A percentile compares a stretch with the other conserved stretches of the same genome.
These are phyloP conservation scores for Hepsetus odoe DNA, from an alignment of 2,113 vertebrate species.

Conservation along the genomic window DNA sequence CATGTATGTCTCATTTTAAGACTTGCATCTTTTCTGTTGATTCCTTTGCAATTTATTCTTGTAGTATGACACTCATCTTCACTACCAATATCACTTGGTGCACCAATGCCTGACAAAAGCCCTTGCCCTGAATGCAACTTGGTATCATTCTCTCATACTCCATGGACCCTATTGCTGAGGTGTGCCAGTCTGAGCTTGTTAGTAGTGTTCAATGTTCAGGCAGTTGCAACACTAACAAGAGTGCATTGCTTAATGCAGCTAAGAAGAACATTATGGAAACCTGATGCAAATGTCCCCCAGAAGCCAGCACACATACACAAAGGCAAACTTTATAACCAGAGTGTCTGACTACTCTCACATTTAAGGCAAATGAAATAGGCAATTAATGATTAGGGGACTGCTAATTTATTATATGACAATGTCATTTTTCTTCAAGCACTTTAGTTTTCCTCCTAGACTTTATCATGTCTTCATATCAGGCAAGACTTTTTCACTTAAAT, in stretches of 20 bases:
- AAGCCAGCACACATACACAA: constrained; percentile 38
- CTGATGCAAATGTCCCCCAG: constrained; percentile 57
- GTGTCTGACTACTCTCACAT: not conserved
- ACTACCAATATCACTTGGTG: not conserved
- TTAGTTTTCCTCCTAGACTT: not conserved
- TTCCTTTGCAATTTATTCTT: too few relatives aligned
- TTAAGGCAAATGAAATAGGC: not conserved
- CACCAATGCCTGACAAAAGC: not conserved
- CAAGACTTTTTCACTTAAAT: not conserved
- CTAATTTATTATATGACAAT: not conserved
- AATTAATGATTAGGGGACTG: not conserved
- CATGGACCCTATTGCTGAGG: constrained; percentile 44
- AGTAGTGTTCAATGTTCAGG: constrained; percentile 43
- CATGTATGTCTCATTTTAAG: too few relatives aligned
- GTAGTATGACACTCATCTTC: not conserved
- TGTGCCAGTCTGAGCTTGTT: constrained; percentile 70
- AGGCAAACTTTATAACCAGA: constrained; percentile 30
- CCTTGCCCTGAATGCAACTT: not conserved
- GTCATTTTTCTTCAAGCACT: not conserved
- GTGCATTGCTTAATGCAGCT: constrained; percentile 68
- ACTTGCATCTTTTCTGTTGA: too few relatives aligned
- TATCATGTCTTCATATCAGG: not conserved
- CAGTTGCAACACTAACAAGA: constrained; percentile 65
- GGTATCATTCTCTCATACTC: constrained; percentile 44
- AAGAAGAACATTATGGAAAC: constrained; percentile 63